Base-by-base conservation (phyloP, 2,888 invertebrate species). In the Drosophila putrida region DNA sequence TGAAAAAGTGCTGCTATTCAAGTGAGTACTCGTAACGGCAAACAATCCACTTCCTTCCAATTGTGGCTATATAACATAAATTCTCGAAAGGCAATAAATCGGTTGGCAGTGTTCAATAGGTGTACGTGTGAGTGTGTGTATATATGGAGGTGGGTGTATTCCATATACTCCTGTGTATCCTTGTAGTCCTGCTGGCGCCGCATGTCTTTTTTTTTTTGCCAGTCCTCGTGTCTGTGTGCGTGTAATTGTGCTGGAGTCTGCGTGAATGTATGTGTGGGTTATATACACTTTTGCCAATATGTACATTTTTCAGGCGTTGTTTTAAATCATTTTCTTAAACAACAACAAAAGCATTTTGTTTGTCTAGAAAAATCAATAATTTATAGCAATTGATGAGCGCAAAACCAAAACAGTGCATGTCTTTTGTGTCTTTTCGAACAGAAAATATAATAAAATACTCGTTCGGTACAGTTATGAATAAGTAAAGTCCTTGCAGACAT, bases 121-220 rank as follows among this genome's bases (percentile, higher is more conserved):
- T 33, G 13, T 0, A 33, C 0, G 36, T 41, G 55, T 62, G 61
- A 65, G 62, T 65, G 59, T 51, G 51, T 53, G 46, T 59, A 59
- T 61, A 49, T 46, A 44, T 39, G 46, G 53, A 20, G 28, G 74
- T 47, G 66, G 50, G 55, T 61, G 58, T 50, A 36, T 35, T 74
- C 35, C n/a, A 54, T 31, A 35, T 39, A 25, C 51, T 35, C 31
- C 50, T 89, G 74, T 81, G 85, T 83, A 83, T 83, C 83, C 83
- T 89, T 68, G 67, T 62, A 88, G 90, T 90, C 85, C 89, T 85
- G 64, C 75, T 88, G 85, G 90, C 85, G 85, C 85, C 85, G 90
- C 85, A 87, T 89, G 90, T 82, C 82, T 71, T 76, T 78, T 82
- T 47, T 47, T 55, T 54, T 47, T 35, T 51, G 55, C 35, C 36